Base-by-base conservation (phyloP, 1,140 invertebrate genomes). In the Apis laboriosa region DNA sequence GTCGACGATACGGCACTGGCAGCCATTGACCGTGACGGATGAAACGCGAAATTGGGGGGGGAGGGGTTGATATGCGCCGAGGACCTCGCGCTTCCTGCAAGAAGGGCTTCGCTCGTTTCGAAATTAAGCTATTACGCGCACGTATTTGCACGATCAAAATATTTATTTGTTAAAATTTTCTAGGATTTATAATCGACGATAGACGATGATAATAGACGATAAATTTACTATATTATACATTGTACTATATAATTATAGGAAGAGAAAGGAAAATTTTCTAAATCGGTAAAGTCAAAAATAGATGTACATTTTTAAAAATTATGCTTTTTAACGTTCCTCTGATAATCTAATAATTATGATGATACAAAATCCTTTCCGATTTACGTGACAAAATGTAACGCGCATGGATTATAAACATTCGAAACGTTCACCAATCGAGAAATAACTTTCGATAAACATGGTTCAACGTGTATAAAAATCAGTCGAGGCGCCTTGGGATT, bases 1-100 rank as follows among this genome's bases (percentile, higher is more conserved):
- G 55, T 51, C 56, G 79, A 61, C 77, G 87, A 79, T 88, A 88
- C 87, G 86, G 76, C 77, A 85, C 86, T 87, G 86, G 70, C 83
- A 76, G 83, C 85, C 67, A 77, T 87, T 86, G 77, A 77, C 73
- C 73, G 81, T 87, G 86, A 87, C 86, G 85, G 85, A 77, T 74
- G 85, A 82, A 87, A 87, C 79, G 77, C 77, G 77, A 86, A 86
- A 86, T 86, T 80, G 66, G 28, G 17, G 63, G 70, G 63, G 67
- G 63, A 64, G 63, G 67, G 71, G 61, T 80, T 79, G 68, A 86
- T 85, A 77, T 85, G 85, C 80, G 80, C 60, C 78, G 58, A 68
- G 72, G 61, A 60, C 78, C 71, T 66, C 84, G 77, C 55, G 66
- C 34, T 56, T 34, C 51, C n/a, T 34, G 28, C 53, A 58, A 58